phyloP scores from a whole-genome alignment of 2,113 vertebrate species.

The Oryctolagus cuniculus region mOryCun1.1 NC_091451.1:6969501-6970000 shows the following conservation, averaged over 20 bases:
- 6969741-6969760: background rate
- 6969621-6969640: background rate
- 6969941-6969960: background rate
- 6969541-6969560: too few relatives aligned
- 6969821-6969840: background rate
- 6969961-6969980: slow-evolving; percentile 4
- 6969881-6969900: background rate
- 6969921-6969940: background rate
- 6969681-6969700: background rate
- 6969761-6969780: background rate
- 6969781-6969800: background rate
- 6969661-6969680: background rate
- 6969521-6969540: too few relatives aligned
- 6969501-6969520: too few relatives aligned
- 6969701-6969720: background rate
- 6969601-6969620: too few relatives aligned
- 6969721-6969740: background rate
- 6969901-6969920: background rate
- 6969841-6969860: background rate
- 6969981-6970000: background rate
- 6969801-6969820: background rate
- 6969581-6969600: too few relatives aligned
- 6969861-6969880: background rate
- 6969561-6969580: too few relatives aligned
- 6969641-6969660: slow-evolving; percentile 37